Evolutionary conservation across 1,140 invertebrate genomes (phyloP), one percentile per base, ranked within the genome.

Genomic region (Temnothorax curvispinosus): DNA sequence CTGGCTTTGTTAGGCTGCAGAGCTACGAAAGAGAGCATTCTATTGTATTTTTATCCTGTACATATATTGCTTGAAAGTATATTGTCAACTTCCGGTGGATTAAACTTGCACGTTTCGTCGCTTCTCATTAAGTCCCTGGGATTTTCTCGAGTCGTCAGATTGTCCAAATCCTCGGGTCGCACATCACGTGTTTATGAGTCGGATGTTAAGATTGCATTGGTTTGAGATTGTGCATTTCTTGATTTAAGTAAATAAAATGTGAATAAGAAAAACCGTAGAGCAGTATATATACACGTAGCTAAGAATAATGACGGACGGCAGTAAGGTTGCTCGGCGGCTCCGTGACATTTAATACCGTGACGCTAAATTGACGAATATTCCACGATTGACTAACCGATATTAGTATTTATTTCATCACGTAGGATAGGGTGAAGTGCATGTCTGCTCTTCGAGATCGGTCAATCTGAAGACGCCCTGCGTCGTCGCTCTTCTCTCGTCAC

Each of bases 331-430:
- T 50, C 13, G 27, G 27, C 35, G 9, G 15, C 27, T 52, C 13
- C 18, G 13, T 65, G 35, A 50, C 5, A 15, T 67, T n/a, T 80
- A 80, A 80, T 27, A 77, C 21, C 15, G 38, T 56, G 32, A 77
- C 21, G 13, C 38, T 80, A 67, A 85, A 81, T 86, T 74, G 27
- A 82, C 74, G 72, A 75, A 86, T 82, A 88, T 89, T 77, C 84
- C 64, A 88, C 35, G 75, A 35, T 69, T 67, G 35, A 81, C 13
- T 62, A 86, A 85, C 58, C 69, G 38, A 71, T 32, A 71, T 80
- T 69, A 81, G n/a, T 71, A 88, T 89, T 89, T 89, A 89, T 89
- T 88, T 89, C 15, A 50, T 88, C 21, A 27, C 27, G 32, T 72
- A 84, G 47, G 32, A 32, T 78, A n/a, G 18, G 54, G n/a, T 15